A percentile compares a stretch with the other conserved stretches of the same genome.
Evolutionary conservation across 2,113 vertebrate species (phyloP).

Genomic region (Nymphicus hollandicus): DNA sequence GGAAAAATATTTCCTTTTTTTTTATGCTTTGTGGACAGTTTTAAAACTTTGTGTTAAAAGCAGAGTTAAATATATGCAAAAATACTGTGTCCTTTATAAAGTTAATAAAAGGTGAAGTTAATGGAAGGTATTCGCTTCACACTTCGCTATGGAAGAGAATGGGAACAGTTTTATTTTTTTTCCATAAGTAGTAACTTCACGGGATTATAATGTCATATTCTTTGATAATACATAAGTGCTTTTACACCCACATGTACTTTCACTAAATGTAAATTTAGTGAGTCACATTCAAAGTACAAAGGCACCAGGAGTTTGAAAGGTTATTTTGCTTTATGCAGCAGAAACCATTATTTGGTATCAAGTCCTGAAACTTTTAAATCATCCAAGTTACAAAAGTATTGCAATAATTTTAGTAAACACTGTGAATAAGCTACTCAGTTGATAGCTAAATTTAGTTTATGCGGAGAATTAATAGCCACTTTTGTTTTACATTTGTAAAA

Average conservation of each 20-base stretch:
- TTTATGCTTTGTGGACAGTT: not conserved
- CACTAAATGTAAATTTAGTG: constrained; percentile 63
- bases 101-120: constrained; percentile 17
- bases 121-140: not conserved
- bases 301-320: constrained; percentile 50
- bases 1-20: not conserved
- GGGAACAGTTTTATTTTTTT: constrained; percentile 29
- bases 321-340: constrained; percentile 56
- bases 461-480: constrained; percentile 35
- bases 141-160: constrained; percentile 8
- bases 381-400: constrained; percentile 18
- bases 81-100: not conserved
- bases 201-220: constrained; percentile 62
- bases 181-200: constrained; percentile 58
- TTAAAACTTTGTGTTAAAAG: not conserved
- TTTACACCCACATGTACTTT: constrained; percentile 69
- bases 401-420: constrained; percentile 61
- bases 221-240: constrained; percentile 67
- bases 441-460: constrained; percentile 43
- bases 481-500: constrained; percentile 43
- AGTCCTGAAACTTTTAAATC: constrained; percentile 47
- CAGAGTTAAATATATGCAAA: not conserved
- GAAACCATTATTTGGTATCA: constrained; percentile 45
- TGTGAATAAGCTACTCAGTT: constrained; percentile 30
- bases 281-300: constrained; percentile 57